These are phyloP conservation scores for Cheiracanthium punctorium DNA, from an alignment of 2,888 invertebrate species.

Conservation along the genomic window DNA sequence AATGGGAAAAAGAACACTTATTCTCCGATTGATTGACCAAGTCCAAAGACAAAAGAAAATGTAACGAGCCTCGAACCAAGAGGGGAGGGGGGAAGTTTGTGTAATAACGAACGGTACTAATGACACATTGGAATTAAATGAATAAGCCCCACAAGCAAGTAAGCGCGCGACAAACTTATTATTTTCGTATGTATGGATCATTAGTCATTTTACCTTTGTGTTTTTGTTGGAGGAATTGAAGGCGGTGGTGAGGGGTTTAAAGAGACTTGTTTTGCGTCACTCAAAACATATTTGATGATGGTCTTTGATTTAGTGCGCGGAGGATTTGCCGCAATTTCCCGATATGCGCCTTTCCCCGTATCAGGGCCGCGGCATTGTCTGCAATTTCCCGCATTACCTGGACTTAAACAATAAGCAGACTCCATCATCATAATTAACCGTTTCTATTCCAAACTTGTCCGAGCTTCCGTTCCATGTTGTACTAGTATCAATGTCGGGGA, in stretches of 20 bases:
- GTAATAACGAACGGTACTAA: slow-evolving; percentile 41
- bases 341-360: slow-evolving; percentile 37
- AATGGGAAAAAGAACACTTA: slow-evolving; percentile 63
- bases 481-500: slow-evolving; percentile 49
- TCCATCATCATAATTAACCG: slow-evolving; percentile 69
- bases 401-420: slow-evolving; percentile 61
- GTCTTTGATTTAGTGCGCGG: slow-evolving; percentile 41
- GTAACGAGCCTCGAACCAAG: slow-evolving; percentile 29
- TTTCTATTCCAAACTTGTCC: slow-evolving; percentile 67
- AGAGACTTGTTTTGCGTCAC: slow-evolving; percentile 64
- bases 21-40: slow-evolving; percentile 65
- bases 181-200: slow-evolving; percentile 61
- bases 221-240: slow-evolving; percentile 50
- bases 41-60: slow-evolving; percentile 64
- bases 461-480: slow-evolving; percentile 57
- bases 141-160: slow-evolving; percentile 38
- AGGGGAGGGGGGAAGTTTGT: neutral
- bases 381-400: slow-evolving; percentile 51
- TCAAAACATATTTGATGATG: slow-evolving; percentile 44
- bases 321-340: slow-evolving; percentile 28
- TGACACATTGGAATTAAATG: slow-evolving; percentile 55
- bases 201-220: slow-evolving; percentile 66
- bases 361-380: slow-evolving; percentile 29
- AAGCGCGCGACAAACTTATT: slow-evolving; percentile 67
- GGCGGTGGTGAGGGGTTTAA: slow-evolving; percentile 20